Evolutionary conservation across 2,888 invertebrate species (phyloP), one percentile per base, ranked within the genome.

Genomic region (Acleris sparsana): DNA sequence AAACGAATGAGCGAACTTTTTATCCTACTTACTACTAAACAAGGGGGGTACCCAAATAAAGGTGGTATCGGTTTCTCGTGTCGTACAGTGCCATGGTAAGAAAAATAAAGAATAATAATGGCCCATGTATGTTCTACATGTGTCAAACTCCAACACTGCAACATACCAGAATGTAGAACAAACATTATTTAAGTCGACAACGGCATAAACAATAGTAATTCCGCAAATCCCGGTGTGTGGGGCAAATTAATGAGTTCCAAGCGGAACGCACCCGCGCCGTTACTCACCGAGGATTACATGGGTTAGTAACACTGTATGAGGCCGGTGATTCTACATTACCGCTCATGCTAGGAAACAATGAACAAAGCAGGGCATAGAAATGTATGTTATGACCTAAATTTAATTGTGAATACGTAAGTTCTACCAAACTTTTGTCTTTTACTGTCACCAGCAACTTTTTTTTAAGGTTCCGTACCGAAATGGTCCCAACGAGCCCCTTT

Each of bases 141-240:
- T 13, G 17, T 25, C 17, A 57, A 22, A 49, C 13, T n/a, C n/a
- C 44, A 46, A 17, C 46, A n/a, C 44, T 17, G 57, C 9, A 56
- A 6, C 43, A 46, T 57, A 55, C 59, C 61, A 60, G 69, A 72
- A 77, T 75, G 73, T 75, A 70, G 74, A 77, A 75, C 76, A 77
- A 78, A 77, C 78, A 80, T 82, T 80, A 80, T 80, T 80, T 78
- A 81, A 82, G 80, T 80, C 79, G 78, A 78, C 80, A 76, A 74
- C 73, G 76, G 79, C 82, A 86, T 87, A 87, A 87, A 88, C 87
- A 87, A 85, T 83, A 82, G 84, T 84, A 85, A 85, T 85, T 80
- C 83, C 80, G 83, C 82, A 86, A 85, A 87, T 86, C 87, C 86
- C 78, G 79, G 83, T 76, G 79, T 75, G 77, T 74, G 80, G 78